Percentiles rank a stretch among this genome's conserved stretches.
phyloP scores from a whole-genome alignment of 2,797 vertebrate genomes.

The Falco cherrug region DNA sequence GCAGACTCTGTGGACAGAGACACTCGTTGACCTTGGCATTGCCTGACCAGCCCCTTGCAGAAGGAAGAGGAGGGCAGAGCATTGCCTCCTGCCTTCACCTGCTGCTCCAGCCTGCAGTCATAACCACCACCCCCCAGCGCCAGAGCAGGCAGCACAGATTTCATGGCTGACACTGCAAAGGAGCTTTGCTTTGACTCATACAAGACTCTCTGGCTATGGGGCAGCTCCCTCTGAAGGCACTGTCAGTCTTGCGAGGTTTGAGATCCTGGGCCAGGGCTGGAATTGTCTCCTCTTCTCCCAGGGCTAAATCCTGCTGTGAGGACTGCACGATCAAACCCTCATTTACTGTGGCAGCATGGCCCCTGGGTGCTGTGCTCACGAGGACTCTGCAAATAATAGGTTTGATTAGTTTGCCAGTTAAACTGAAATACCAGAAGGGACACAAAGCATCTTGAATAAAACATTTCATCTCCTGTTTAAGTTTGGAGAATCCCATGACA shows the following conservation, averaged over 20 bases:
- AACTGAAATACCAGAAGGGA: constrained; percentile 37
- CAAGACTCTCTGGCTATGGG: background rate
- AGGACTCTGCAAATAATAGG: constrained; percentile 42
- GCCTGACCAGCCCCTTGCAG: background rate
- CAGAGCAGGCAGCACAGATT: background rate
- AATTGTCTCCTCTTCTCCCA: background rate
- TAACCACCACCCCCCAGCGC: rapidly evolving
- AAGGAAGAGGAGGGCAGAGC: background rate
- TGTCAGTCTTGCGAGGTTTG: background rate
- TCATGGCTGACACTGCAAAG: background rate
- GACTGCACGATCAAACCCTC: background rate
- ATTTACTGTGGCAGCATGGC: background rate
- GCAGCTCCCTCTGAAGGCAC: background rate
- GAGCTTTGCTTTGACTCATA: background rate
- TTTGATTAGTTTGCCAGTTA: constrained; percentile 35
- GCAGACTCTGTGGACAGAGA: background rate
- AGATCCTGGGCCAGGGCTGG: background rate
- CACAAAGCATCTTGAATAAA: constrained; percentile 45
- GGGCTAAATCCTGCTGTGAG: background rate
- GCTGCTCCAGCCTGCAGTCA: constrained; percentile 29
- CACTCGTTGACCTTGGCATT: background rate
- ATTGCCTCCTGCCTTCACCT: background rate
- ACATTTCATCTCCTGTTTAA: constrained; percentile 35
- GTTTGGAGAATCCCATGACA: background rate
- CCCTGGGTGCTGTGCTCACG: background rate